Conservation (phyloP, 2,888 invertebrate species). For the Eristalis tenax region DNA sequence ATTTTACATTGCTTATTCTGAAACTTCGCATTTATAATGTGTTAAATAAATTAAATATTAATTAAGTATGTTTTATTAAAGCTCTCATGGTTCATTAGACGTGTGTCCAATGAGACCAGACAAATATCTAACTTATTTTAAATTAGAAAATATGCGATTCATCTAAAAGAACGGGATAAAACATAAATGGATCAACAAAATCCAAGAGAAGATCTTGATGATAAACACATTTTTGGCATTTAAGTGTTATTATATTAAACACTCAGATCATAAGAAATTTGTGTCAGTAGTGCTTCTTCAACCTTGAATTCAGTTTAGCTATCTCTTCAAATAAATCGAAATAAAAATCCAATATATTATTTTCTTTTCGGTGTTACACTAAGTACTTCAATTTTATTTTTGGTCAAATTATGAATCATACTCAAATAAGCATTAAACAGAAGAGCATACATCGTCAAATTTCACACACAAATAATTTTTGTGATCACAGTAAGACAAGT, state of each 20-base stretch:
- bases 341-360: background rate
- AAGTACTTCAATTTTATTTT: background rate
- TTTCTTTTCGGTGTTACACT: background rate
- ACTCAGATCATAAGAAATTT: background rate
- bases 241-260: background rate
- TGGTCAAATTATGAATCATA: background rate
- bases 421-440: background rate
- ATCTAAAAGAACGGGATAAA: background rate
- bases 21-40: conserved; percentile 36
- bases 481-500: background rate
- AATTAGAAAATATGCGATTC: background rate
- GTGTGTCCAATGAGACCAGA: background rate
- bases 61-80: conserved; percentile 75
- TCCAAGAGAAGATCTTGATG: background rate
- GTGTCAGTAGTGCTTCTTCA: background rate
- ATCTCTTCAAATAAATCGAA: background rate
- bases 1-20: conserved; percentile 49
- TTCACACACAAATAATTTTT: conserved; percentile 7
- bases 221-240: background rate
- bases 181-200: background rate
- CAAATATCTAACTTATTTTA: conserved; percentile 26
- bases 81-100: conserved; percentile 72
- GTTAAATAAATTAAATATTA: conserved; percentile 69
- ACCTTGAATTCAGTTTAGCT: background rate
- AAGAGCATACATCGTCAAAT: background rate